Base-by-base conservation (phyloP, 2,113 vertebrate species). In the Corythornis vintsioides region DNA sequence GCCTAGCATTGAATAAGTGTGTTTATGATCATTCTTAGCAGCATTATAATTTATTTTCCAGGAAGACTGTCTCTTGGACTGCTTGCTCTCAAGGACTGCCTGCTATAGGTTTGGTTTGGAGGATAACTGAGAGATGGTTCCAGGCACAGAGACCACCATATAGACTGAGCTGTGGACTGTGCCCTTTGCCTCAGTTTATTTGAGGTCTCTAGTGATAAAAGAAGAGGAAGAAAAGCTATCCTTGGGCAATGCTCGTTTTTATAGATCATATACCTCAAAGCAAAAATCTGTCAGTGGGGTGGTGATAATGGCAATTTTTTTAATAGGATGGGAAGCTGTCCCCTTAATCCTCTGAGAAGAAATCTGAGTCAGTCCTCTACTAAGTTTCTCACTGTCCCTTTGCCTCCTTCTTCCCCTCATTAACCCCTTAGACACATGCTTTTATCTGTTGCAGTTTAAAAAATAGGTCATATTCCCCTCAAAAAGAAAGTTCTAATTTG, bases 371-470 rank as follows among this genome's bases (percentile, higher is more conserved):
- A 45, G 22, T 33, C 13, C 13, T 84, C 12, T 18, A 47, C 6
- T 43, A 71, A 42, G 25, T 40, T 89, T 24, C 8, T 52, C 16
- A 22, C 6, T 69, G 3, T 45, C 24, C 71, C n/a, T 83, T 86
- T 77, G 43, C 5, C 11, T 86, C 33, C 35, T 53, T 80, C 47
- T 65, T 76, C 28, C 8, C 2, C 20, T 72, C 24, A 70, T 80
- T 71, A 73, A 64, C 7, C 3, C 7, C 2, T 73, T 73, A 83
- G 14, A 63, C 3, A 19, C 0, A 0, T 16, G 33, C 1, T 17
- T 81, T 76, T 63, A 45, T 57, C 25, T 45, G 24, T 13, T 83
- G 35, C 9, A 42, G n/a, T 5, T 61, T 40, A 42, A 77, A 80
- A 66, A 67, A 11, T 10, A 86, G 3, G 11, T 83, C 13, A 5